Base-by-base conservation (phyloP, 1,140 invertebrate species). In the Goniozus legneri region DNA sequence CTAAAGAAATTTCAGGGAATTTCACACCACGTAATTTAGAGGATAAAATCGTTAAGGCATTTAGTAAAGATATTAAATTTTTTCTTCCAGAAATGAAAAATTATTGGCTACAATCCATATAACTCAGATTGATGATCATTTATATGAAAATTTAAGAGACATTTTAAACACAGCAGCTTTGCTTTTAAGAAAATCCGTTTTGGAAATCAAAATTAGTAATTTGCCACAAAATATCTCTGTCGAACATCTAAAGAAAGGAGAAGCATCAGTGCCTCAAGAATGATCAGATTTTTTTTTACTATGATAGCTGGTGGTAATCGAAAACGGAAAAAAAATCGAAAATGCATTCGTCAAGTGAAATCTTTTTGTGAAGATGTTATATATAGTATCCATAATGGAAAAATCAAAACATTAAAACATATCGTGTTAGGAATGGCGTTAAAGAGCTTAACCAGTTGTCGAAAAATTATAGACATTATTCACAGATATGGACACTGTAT, bases 361-460 rank as follows among this genome's bases (percentile, higher is more conserved):
- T 57, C 52, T 47, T 54, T 35, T 30, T 47, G 54, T 56, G 18
- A 54, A 52, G 58, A 63, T 37, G 15, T 50, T 14, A 34, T 57
- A 12, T 64, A 51, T 39, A 34, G 24, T 20, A 45, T 57, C 18
- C 31, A 52, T 15, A 56, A 62, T 42, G 56, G 54, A 20, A 39
- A 43, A 50, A n/a, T 54, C 24, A 56, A 52, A 37, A 57, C 56
- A 24, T 53, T 55, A 31, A 62, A 60, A 40, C 57, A 63, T 43
- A 49, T 61, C 21, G 40, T 27, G 27, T 44, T 63, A n/a, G 58
- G 60, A 47, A 47, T 61, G 50, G 24, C 47, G 33, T 43, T 61
- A 44, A 59, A 59, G 44, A 54, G 46, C 33, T 44, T 54, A 44
- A 59, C 50, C 8, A 50, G 58, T 39, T 61, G 38, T 35, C 47